Evolutionary conservation across 2,888 invertebrate species (phyloP).

Genomic region (Mimas tiliae): DNA sequence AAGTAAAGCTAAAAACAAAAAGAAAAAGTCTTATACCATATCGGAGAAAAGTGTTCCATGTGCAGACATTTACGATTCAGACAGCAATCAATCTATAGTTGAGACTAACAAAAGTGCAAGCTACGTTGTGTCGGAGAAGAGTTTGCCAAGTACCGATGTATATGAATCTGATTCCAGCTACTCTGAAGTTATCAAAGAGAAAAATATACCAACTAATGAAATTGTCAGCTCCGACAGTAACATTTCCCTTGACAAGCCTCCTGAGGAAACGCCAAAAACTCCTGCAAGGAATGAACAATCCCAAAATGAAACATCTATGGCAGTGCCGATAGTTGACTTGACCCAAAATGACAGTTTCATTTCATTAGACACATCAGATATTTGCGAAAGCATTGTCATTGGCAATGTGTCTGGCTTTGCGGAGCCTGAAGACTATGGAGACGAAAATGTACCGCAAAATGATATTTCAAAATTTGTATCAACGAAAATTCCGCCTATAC

Average conservation of each 20-base stretch:
- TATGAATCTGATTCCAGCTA: constrained; percentile 84
- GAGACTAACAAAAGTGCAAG: constrained; percentile 55
- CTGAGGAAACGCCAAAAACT: constrained; percentile 34
- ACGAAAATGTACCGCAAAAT: constrained; percentile 41
- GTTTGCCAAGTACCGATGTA: constrained; percentile 76
- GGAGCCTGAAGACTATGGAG: constrained; percentile 54
- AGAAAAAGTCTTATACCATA: constrained; percentile 66
- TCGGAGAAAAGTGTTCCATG: constrained; percentile 67
- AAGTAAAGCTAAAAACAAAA: constrained; percentile 76
- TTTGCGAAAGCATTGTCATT: constrained; percentile 71
- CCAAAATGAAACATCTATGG: not conserved
- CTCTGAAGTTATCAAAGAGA: constrained; percentile 54
- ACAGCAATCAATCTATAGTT: constrained; percentile 76
- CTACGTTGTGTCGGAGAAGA: constrained; percentile 70
- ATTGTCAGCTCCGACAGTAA: constrained; percentile 50
- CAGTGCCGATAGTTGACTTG: constrained; percentile 52
- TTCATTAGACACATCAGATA: constrained; percentile 45
- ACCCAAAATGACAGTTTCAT: constrained; percentile 53
- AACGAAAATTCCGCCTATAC: constrained; percentile 73
- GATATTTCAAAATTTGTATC: constrained; percentile 65
- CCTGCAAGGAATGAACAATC: constrained; percentile 38
- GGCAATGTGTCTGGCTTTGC: constrained; percentile 72
- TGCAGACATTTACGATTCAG: constrained; percentile 85
- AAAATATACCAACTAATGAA: constrained; percentile 39
- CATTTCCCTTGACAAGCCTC: constrained; percentile 37